Percentiles rank a stretch among this genome's conserved stretches.
phyloP scores from a whole-genome alignment of 1,140 invertebrate species.

The Trinorchestia longiramus region DNA sequence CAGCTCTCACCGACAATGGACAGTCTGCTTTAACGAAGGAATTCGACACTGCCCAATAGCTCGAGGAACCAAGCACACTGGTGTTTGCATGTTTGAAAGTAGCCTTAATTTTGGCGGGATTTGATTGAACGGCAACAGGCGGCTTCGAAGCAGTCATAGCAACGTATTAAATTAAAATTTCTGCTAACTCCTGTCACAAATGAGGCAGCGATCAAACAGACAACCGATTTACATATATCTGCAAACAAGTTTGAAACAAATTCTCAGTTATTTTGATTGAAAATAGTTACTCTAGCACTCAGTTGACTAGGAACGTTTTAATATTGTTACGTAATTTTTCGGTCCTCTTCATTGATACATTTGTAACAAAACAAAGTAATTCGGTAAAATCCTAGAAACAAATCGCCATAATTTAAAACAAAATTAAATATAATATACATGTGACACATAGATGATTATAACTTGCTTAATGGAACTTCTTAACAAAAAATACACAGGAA shows the following conservation, averaged over 20 bases:
- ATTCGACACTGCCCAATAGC: neutral
- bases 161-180: neutral
- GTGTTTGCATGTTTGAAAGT: neutral
- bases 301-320: neutral
- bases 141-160: constrained; percentile 5
- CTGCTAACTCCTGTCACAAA: neutral
- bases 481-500: neutral
- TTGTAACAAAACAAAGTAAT: neutral
- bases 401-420: neutral
- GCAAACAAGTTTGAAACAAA: neutral
- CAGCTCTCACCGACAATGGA: neutral
- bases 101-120: neutral
- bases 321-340: neutral
- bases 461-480: neutral
- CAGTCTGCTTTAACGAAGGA: neutral
- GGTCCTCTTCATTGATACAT: neutral
- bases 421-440: neutral
- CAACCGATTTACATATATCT: neutral
- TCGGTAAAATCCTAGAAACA: neutral
- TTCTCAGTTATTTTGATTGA: neutral
- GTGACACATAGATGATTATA: neutral
- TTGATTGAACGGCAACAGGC: constrained; percentile 1
- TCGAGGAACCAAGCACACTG: neutral
- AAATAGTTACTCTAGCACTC: neutral
- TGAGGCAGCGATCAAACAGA: neutral